phyloP scores from a whole-genome alignment of 2,888 invertebrate species.

The Oasisia sp. region DNA sequence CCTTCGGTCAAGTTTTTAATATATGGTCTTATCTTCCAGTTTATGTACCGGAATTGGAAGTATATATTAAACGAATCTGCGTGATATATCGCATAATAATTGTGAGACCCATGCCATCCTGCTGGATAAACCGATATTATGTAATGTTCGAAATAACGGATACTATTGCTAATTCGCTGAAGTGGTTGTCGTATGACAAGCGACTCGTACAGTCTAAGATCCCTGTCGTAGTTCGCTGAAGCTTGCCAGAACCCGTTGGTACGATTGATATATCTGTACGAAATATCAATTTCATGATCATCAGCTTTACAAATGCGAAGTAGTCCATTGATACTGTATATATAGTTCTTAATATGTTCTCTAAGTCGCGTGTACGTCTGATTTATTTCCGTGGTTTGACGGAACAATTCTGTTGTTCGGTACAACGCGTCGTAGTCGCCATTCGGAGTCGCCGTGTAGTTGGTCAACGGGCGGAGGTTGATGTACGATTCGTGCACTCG shows the following conservation, averaged over 20 bases:
- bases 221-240: background rate
- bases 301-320: background rate
- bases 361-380: background rate
- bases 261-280: background rate
- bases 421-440: background rate
- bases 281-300: background rate
- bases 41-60: too few relatives aligned
- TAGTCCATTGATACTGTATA: background rate
- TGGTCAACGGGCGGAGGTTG: background rate
- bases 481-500: background rate
- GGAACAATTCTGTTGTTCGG: background rate
- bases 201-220: background rate
- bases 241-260: background rate
- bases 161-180: background rate
- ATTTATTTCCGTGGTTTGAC: background rate
- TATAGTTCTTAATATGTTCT: background rate
- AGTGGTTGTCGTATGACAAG: background rate
- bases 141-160: background rate
- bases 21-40: too few relatives aligned
- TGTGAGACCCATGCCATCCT: background rate
- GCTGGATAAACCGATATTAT: background rate
- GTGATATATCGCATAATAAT: too few relatives aligned
- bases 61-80: too few relatives aligned
- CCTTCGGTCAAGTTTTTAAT: too few relatives aligned
- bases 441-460: background rate